Conservation (phyloP, 2,113 vertebrate species). For the Speoplatyrhinus poulsoni region DNA sequence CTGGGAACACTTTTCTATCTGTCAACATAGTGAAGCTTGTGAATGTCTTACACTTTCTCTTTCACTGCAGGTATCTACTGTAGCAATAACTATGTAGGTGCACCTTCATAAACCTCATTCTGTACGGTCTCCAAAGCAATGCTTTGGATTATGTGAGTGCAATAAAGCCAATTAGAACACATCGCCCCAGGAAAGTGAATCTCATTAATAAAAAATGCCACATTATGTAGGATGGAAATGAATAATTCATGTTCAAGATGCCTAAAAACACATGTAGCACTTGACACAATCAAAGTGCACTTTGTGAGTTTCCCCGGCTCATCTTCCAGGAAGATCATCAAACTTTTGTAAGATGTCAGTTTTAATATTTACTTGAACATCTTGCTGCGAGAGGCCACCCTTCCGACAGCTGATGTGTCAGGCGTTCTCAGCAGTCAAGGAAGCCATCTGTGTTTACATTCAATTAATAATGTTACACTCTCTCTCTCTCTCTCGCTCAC, state of each 20-base stretch:
- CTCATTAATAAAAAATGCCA: constrained; percentile 64
- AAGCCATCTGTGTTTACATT: constrained; percentile 66
- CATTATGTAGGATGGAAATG: constrained; percentile 62
- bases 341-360: constrained; percentile 48
- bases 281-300: constrained; percentile 43
- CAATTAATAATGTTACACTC: constrained; percentile 44
- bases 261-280: constrained; percentile 35
- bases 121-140: background rate
- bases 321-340: constrained; percentile 27
- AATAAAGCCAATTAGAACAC: constrained; percentile 56
- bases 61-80: too few species aligned
- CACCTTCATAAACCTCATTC: background rate
- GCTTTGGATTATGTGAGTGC: constrained; percentile 1
- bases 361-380: constrained; percentile 40
- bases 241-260: constrained; percentile 57
- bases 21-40: too few species aligned
- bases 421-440: constrained; percentile 42
- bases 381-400: constrained; percentile 20
- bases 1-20: too few species aligned
- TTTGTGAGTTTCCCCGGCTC: constrained; percentile 39
- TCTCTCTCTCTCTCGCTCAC: constrained; percentile 3
- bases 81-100: too few species aligned
- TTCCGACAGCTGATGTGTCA: constrained; percentile 36
- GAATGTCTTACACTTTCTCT: too few species aligned
- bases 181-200: constrained; percentile 46